Evolutionary conservation across 2,113 vertebrate species (phyloP), one percentile per base, ranked within the genome.

Genomic region (Gobius niger): DNA sequence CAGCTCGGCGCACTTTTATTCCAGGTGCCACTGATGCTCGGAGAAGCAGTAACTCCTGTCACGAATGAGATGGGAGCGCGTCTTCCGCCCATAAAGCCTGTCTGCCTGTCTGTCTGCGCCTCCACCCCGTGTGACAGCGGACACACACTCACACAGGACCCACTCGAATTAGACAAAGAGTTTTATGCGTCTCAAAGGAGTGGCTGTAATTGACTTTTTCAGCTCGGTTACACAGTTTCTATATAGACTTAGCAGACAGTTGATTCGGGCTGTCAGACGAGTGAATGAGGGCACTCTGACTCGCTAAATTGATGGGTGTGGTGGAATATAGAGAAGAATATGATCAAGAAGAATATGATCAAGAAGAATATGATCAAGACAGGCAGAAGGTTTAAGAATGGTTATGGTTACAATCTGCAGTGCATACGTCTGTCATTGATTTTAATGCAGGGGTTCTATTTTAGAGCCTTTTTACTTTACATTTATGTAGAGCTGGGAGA

Each of bases 111-210:
- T 24, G 52, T 52, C n/a, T 11, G 52, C 52, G 18, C 24, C 52
- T 11, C 4, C 53, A 68, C 62, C 54, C 70, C 57, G 65, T 12
- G 57, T 63, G 73, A 83, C 81, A 86, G 70, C 78, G 77, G 84
- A 76, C 74, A 18, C 7, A n/a, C 6, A 76, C 66, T 73, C 61
- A 69, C 44, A n/a, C 64, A 76, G 72, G 15, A 34, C 71, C 68
- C 69, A 76, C 60, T 75, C 47, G 59, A 81, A 78, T 75, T 74
- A 76, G 67, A 83, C 78, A 73, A 85, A 77, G 75, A 76, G 12
- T 65, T 83, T 75, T 47, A 83, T 73, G 75, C 51, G 47, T 61
- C 68, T 73, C 77, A 40, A 51, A 76, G 77, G 80, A 70, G 75
- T 44, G 5, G 51, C 70, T 70, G 59, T 73, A 73, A 84, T 80